phyloP scores from a whole-genome alignment of 2,888 invertebrate species.

The Heteromyza rotundicornis region DNA sequence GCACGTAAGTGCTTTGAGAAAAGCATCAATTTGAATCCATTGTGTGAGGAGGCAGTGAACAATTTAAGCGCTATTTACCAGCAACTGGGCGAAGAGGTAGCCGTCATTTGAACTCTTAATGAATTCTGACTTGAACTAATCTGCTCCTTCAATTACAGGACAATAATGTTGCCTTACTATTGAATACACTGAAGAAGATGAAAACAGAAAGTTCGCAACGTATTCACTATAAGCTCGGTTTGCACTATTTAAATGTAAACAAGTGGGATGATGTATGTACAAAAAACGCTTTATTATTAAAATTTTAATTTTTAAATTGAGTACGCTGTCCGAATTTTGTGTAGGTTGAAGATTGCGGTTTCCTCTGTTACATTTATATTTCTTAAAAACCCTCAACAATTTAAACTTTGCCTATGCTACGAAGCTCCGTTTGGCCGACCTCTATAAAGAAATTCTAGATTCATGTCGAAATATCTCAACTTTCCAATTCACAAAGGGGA shows the following conservation, averaged over 20 bases:
- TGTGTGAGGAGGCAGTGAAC: constrained; percentile 72
- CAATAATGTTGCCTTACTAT: constrained; percentile 46
- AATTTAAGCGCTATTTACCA: constrained; percentile 79
- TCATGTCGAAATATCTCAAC: too few relatives aligned
- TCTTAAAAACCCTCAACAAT: too few relatives aligned
- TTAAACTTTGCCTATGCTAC: too few relatives aligned
- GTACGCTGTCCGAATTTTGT: too few relatives aligned
- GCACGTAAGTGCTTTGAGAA: constrained; percentile 86
- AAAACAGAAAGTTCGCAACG: constrained; percentile 69
- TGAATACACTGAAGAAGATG: constrained; percentile 63
- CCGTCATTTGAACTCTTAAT: too few relatives aligned
- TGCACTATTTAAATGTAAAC: constrained; percentile 77
- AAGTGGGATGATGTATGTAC: constrained; percentile 69
- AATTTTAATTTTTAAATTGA: too few relatives aligned
- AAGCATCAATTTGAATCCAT: constrained; percentile 75
- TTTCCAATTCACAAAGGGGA: too few relatives aligned
- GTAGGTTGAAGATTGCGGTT: too few relatives aligned
- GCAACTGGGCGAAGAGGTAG: constrained; percentile 70
- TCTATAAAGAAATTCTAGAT: too few relatives aligned
- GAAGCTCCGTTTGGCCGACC: too few relatives aligned
- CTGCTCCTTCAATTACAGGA: constrained; percentile 38
- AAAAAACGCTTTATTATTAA: too few relatives aligned
- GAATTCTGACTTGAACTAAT: background rate
- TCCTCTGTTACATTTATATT: too few relatives aligned
- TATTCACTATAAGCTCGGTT: constrained; percentile 84